A percentile compares a stretch with the other conserved stretches of the same genome.
phyloP scores from a whole-genome alignment of 1,140 invertebrate genomes.

The Platorchestia sp. region DNA sequence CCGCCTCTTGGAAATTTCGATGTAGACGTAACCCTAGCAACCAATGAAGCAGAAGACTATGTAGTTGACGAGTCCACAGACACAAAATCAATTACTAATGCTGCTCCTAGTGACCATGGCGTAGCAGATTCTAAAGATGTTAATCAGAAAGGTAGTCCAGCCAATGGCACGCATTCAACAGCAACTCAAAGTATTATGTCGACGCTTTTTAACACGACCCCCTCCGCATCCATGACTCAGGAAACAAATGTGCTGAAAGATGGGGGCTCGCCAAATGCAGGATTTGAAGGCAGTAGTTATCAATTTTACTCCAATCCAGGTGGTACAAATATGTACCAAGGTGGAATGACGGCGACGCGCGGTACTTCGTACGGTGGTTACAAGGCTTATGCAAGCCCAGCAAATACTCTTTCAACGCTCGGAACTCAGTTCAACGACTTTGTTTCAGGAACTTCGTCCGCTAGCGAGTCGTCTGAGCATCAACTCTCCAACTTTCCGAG shows the following conservation, averaged over 20 bases:
- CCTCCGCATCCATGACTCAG: background rate
- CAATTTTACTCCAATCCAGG: background rate
- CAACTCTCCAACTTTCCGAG: background rate
- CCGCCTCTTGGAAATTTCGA: conserved; percentile 26
- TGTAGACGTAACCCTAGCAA: background rate
- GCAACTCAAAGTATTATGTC: background rate
- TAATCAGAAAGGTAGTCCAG: background rate
- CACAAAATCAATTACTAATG: background rate
- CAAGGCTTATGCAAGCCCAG: background rate
- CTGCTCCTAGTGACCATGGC: background rate
- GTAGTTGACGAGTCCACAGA: background rate
- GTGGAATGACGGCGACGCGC: background rate
- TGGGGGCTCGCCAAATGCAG: background rate
- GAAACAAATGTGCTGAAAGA: background rate
- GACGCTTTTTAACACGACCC: background rate
- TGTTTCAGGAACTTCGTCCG: background rate
- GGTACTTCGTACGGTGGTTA: background rate
- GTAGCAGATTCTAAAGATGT: background rate
- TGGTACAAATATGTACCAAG: background rate
- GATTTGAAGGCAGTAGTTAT: background rate
- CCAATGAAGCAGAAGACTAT: background rate
- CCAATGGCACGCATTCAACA: background rate
- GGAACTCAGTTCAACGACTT: conserved; percentile 26
- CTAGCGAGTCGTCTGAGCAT: background rate
- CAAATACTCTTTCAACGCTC: background rate